Conservation (phyloP, 2,113 vertebrate genomes). For the Anser cygnoides region DNA sequence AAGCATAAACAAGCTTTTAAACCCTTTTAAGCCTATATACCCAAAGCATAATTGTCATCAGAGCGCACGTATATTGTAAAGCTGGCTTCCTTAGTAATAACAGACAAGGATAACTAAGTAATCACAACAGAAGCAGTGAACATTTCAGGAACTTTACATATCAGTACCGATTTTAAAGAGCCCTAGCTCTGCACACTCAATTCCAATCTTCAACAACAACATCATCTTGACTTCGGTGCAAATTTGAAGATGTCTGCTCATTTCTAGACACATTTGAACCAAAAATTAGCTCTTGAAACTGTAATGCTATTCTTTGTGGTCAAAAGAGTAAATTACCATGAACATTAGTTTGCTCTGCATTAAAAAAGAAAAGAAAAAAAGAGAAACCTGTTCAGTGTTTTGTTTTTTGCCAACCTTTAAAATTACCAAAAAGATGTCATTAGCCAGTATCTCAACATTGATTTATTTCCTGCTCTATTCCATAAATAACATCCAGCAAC, state of each 20-base stretch:
- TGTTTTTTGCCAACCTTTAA: neutral
- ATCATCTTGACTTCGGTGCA: neutral
- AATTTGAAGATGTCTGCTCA: neutral
- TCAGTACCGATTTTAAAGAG: neutral
- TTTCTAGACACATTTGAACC: neutral
- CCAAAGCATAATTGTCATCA: neutral
- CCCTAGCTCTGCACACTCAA: neutral
- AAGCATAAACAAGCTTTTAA: neutral
- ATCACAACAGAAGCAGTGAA: neutral
- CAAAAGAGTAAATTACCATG: neutral
- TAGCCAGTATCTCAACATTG: neutral
- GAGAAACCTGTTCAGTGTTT: neutral
- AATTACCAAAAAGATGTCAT: neutral
- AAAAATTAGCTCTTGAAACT: conserved; percentile 2
- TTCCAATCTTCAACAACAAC: neutral
- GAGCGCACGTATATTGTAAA: neutral
- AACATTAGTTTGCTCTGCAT: neutral
- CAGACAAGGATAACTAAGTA: neutral
- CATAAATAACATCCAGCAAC: neutral
- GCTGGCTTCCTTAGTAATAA: neutral
- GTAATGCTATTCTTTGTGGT: neutral
- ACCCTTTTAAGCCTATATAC: neutral
- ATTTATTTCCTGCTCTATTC: neutral
- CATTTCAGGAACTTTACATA: neutral
- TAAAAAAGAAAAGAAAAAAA: neutral